Base-by-base conservation (phyloP, 1,140 invertebrate species). In the Caerostris darwini region DNA sequence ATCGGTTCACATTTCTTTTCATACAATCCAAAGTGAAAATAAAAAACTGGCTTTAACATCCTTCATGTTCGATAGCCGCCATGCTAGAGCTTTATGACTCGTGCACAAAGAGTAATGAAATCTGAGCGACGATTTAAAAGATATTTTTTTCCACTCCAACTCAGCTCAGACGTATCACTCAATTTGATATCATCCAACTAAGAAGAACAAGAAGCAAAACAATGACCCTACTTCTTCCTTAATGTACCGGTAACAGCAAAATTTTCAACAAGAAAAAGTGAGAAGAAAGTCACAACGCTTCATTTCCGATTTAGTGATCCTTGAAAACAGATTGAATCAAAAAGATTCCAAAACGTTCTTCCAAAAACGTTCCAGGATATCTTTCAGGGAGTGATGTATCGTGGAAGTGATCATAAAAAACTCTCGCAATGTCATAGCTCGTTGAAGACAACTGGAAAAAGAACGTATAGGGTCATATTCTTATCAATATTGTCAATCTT, bases 281-380 rank as follows among this genome's bases (percentile, higher is more conserved):
- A 53, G 77, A 87, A 17, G 50, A 91, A 91, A 90, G 69, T 81
- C n/a, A 34, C 56, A 56, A 91, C 71, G 90, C 90, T 91, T 91
- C 90, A 91, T 91, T 91, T 82, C 90, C 90, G 56, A 82, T 61
- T 53, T 81, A 91, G 90, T 91, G 90, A 91, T 82, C 90, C 90
- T 91, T 91, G 90, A 81, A 34, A 91, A 53, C 69, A 82, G 90
- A 91, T 91, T 58, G 90, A 91, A 91, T 91, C 90, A 91, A 82
- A n/a, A 81, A 91, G 71, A 59, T 81, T 82, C 57, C n/a, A 91
- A 90, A 54, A 59, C 12, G 14, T 54, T 57, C 56, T 54, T 59
- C 67, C 12, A 85, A 58, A 57, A 81, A 54, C 54, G 6, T 56
- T 53, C 17, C 34, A 85, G 57, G 71, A 82, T 91, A 81, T 91